Conservation (phyloP, 2,888 invertebrate species). For the Microctonus brassicae region DNA sequence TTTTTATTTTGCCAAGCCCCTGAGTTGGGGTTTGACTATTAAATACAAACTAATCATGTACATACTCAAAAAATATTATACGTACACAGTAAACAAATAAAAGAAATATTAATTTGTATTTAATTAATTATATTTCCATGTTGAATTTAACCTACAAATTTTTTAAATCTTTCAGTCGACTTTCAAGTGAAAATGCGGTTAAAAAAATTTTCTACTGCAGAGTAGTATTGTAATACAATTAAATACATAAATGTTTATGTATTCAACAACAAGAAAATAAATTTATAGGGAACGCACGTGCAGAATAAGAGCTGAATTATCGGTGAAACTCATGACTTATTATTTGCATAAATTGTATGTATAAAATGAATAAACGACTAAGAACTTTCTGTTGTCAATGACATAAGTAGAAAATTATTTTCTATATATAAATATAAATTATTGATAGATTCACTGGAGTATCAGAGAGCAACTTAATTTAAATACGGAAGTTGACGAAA, state of each 20-base stretch:
- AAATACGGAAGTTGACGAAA: neutral
- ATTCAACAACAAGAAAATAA: neutral
- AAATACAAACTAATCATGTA: constrained; percentile 13
- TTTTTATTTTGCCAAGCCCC: constrained; percentile 32
- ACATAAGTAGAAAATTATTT: neutral
- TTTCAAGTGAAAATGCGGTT: too few relatives aligned
- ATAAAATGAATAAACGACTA: neutral
- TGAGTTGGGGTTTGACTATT: constrained; percentile 13
- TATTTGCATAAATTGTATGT: neutral
- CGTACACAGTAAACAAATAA: neutral
- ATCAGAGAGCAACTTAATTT: neutral
- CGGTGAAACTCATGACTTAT: constrained; percentile 1
- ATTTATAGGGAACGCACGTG: neutral
- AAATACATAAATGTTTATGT: neutral
- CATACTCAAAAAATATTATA: neutral
- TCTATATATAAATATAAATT: neutral
- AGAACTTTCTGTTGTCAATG: neutral
- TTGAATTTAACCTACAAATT: too few relatives aligned
- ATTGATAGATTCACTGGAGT: neutral
- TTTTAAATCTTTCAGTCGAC: too few relatives aligned
- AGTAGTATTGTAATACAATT: neutral
- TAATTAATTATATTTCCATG: too few relatives aligned
- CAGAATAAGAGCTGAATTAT: neutral
- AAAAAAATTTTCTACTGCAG: too few relatives aligned
- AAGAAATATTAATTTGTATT: too few relatives aligned